A percentile compares a stretch with the other conserved stretches of the same genome.
These are phyloP conservation scores for Keiferia lycopersicella DNA, from an alignment of 2,888 invertebrate species.

Conservation along the genomic window DNA sequence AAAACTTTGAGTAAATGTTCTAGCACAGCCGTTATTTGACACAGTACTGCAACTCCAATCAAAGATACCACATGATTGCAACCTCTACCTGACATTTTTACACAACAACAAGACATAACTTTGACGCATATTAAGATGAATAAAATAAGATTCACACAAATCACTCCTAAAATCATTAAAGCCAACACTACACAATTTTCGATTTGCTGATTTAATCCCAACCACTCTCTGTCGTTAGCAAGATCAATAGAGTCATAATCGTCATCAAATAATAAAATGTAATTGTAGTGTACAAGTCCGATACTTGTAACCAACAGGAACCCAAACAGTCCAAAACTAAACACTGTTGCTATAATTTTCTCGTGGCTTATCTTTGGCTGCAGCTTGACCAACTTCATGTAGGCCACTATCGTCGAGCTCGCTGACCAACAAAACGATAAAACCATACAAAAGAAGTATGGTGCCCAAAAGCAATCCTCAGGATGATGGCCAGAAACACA, in stretches of 20 bases:
- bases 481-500: too few species aligned
- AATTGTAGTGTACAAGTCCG: background rate
- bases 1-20: background rate
- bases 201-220: background rate
- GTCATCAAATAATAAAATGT: background rate
- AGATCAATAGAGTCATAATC: background rate
- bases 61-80: background rate
- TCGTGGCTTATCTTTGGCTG: background rate
- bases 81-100: background rate
- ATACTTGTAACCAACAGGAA: background rate
- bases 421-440: background rate
- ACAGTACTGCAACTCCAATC: background rate
- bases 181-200: background rate
- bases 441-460: background rate
- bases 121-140: background rate
- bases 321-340: background rate
- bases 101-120: slow-evolving; percentile 3
- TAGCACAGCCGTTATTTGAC: background rate
- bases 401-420: background rate
- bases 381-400: background rate
- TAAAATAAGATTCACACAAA: background rate
- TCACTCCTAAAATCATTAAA: background rate
- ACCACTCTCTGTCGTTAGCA: background rate
- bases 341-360: background rate
- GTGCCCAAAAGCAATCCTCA: background rate